Base-by-base conservation (phyloP, 2,888 invertebrate species). In the Campoplex capitator region DNA sequence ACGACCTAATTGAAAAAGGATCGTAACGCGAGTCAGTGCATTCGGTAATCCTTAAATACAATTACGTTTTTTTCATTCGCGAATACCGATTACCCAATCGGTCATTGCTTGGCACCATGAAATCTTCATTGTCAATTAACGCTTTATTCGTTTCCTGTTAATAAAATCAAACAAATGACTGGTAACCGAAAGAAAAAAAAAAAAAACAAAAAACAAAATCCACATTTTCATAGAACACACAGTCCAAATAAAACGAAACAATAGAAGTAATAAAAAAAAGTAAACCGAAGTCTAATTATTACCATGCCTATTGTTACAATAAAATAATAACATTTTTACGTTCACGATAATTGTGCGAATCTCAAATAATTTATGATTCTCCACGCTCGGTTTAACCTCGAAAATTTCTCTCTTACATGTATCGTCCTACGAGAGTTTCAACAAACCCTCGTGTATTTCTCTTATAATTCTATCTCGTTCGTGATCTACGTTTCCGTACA, bases 401-500 rank as follows among this genome's bases (percentile, higher is more conserved):
- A 54, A 51, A 42, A 73, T 73, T 71, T 68, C n/a, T 35, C 28
- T 11, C 9, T 58, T 58, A 58, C 58, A 32, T 32, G 32, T 32
- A 23, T 23, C 35, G n/a, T 65, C 35, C 38, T 38, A 38, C 38
- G 23, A 23, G 23, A 67, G n/a, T 67, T 45, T 74, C 62, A 54
- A 77, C 35, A 56, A 18, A 56, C 23, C 58, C n/a, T 70, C 70
- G 70, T 13, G 45, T 45, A 56, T 78, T 54, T 78, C 48, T 68
- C 48, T 65, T 42, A 51, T 35, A 67, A 56, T 56, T 67, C 51
- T 56, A 70, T 67, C 58, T 58, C 18, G 11, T 13, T 62, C 4
- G 32, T 73, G 7, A 62, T 82, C 54, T 54, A 28, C 16, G 51
- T 68, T 62, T 58, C 56, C 58, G 67, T 48, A 75, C 74, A 13